Conservation (phyloP, 2,888 invertebrate species). For the Diplazon laetatorius region DNA sequence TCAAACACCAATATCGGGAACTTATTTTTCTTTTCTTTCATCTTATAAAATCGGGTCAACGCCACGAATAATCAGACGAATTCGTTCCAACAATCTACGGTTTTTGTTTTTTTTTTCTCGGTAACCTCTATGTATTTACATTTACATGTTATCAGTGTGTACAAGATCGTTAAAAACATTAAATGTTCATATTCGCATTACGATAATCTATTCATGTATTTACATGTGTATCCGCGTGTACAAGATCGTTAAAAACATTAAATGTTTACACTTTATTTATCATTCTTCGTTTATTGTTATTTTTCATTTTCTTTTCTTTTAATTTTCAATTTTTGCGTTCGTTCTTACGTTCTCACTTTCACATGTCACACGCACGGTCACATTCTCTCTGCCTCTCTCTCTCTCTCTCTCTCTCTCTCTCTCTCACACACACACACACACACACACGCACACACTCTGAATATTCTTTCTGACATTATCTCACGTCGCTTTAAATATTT, state of each 20-base stretch:
- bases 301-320: no score
- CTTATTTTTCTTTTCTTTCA: no score
- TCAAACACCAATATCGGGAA: no score
- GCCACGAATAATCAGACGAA: not conserved
- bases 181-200: constrained; percentile 80
- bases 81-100: constrained; percentile 15
- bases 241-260: constrained; percentile 81
- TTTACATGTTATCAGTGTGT: constrained; percentile 80
- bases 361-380: not conserved
- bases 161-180: constrained; percentile 82
- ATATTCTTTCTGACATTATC: constrained; percentile 11
- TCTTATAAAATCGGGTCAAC: not conserved
- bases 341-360: constrained; percentile 20
- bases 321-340: constrained; percentile 55
- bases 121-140: constrained; percentile 81
- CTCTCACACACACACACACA: constrained; percentile 41
- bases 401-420: constrained; percentile 44
- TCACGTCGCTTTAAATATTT: constrained; percentile 68
- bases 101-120: no score
- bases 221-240: constrained; percentile 80
- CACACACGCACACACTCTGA: no score
- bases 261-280: constrained; percentile 75
- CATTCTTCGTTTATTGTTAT: constrained; percentile 61
- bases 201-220: constrained; percentile 80
- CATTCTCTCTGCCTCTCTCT: constrained; percentile 30